Evolutionary conservation across 2,797 vertebrate genomes (phyloP).

Genomic region (Sardinella longiceps): DNA sequence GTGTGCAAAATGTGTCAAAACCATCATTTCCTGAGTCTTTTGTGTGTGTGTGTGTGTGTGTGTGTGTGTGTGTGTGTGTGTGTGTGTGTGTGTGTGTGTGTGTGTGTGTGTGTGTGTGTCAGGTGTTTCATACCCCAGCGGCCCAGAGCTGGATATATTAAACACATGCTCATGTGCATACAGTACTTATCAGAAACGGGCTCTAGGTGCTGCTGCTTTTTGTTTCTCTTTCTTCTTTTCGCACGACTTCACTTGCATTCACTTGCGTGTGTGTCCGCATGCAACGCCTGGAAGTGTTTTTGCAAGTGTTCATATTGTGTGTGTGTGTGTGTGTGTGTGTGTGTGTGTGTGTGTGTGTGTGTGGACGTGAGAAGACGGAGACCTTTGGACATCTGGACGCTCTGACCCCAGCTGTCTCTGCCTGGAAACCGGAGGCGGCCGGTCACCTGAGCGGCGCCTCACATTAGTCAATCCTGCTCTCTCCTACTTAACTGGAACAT

Average conservation of each 20-base stretch:
- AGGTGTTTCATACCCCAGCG: conserved; percentile 38
- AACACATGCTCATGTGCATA: conserved; percentile 32
- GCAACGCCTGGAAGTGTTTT: background rate
- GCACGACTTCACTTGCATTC: background rate
- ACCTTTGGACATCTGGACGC: conserved; percentile 19
- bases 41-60: background rate
- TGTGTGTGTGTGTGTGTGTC: background rate
- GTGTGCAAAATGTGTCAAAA: background rate
- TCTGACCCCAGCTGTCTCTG: background rate
- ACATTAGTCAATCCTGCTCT: background rate
- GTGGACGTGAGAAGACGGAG: conserved; percentile 21
- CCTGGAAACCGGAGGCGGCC: background rate
- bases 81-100: no score
- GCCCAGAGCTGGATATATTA: conserved; percentile 25
- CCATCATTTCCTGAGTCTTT: conserved; percentile 3
- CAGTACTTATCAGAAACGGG: background rate
- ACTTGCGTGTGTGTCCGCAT: background rate
- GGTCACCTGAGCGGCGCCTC: background rate
- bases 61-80: background rate
- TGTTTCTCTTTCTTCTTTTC: background rate
- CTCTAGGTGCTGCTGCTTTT: background rate
- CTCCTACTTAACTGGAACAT: background rate
- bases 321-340: conserved; percentile 10
- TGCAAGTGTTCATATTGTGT: background rate
- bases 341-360: conserved; percentile 17